These are phyloP conservation scores for Brachyhypopomus gauderio DNA, from an alignment of 2,113 vertebrate genomes.

Conservation along the genomic window DNA sequence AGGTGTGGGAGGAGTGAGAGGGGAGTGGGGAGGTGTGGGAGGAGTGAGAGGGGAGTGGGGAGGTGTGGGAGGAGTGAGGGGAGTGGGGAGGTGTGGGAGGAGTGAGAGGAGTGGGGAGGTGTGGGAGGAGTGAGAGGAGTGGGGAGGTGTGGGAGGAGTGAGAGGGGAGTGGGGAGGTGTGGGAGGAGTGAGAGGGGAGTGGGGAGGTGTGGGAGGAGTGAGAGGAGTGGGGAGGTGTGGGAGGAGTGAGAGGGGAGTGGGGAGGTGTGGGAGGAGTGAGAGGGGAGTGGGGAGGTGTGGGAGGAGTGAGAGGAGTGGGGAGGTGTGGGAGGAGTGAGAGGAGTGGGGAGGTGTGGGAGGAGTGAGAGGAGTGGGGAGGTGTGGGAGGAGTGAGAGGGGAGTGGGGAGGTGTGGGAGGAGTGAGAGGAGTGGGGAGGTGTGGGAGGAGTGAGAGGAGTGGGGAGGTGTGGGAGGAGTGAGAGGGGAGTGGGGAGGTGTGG, in stretches of 20 bases:
- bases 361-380: not conserved
- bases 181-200: constrained; percentile 38
- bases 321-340: not conserved
- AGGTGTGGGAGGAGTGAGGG: too few species aligned
- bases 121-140: too few species aligned
- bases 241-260: not conserved
- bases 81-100: too few species aligned
- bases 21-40: too few species aligned
- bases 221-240: too few species aligned
- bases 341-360: not conserved
- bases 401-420: not conserved
- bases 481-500: too few species aligned
- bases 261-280: not conserved
- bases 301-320: not conserved
- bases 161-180: too few species aligned
- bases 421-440: not conserved
- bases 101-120: too few species aligned
- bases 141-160: too few species aligned
- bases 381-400: too few species aligned
- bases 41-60: too few species aligned
- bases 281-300: not conserved
- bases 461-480: not conserved
- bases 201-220: constrained; percentile 60
- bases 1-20: too few species aligned
- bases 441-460: not conserved